Conservation (phyloP, 2,113 vertebrate species). For the Cyanoderma ruficeps region DNA sequence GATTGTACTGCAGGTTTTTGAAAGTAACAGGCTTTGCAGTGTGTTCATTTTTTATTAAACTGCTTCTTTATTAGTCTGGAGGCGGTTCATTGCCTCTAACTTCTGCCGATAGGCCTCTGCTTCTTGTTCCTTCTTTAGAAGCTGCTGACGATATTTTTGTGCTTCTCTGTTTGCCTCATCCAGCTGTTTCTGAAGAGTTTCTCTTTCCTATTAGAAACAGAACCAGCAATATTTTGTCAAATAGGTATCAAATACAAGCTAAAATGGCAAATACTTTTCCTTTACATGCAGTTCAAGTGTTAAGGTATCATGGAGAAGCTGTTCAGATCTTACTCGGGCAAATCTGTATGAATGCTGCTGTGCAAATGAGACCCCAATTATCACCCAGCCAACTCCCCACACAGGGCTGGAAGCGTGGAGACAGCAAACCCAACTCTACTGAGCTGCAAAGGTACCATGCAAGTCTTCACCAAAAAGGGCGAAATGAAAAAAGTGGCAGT, state of each 20-base stretch:
- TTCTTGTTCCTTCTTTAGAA: conserved; percentile 88
- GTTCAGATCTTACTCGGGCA: not conserved
- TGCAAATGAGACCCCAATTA: not conserved
- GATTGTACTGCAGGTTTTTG: conserved; percentile 67
- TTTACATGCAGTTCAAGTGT: not conserved
- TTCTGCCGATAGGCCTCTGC: conserved; percentile 88
- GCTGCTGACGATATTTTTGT: conserved; percentile 87
- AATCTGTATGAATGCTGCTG: not conserved
- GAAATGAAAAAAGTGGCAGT: not conserved
- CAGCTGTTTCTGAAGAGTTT: conserved; percentile 88
- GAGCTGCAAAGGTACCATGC: not conserved
- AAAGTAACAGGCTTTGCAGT: conserved; percentile 63
- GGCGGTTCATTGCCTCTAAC: conserved; percentile 86
- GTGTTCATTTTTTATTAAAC: conserved; percentile 71
- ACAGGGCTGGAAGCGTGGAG: not conserved
- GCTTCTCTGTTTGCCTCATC: conserved; percentile 89
- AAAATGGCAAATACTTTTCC: conserved; percentile 8
- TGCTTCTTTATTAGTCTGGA: conserved; percentile 85
- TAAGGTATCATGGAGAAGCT: not conserved
- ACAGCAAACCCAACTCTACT: not conserved
- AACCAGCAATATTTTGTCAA: conserved; percentile 55
- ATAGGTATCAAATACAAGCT: not conserved
- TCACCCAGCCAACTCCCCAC: not conserved
- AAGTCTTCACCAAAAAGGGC: not conserved
- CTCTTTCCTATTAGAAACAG: conserved; percentile 82